These are phyloP conservation scores for Poecilobothrus nobilitatus DNA, from an alignment of 2,888 invertebrate genomes.

Conservation along the genomic window DNA sequence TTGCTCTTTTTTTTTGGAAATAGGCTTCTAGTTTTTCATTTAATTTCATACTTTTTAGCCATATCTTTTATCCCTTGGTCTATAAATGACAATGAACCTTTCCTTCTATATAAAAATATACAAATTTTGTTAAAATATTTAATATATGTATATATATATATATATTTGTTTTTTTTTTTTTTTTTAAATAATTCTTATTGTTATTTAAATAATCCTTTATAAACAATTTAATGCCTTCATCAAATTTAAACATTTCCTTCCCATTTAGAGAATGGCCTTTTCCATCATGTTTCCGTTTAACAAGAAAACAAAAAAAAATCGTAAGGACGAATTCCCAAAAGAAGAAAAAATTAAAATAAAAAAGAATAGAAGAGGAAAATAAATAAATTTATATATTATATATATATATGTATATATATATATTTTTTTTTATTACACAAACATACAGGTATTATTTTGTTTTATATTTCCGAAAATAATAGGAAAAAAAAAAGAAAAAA, in stretches of 20 bases:
- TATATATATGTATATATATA: neutral
- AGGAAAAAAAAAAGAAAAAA: neutral
- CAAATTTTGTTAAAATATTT: too few species aligned
- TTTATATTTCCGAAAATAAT: neutral
- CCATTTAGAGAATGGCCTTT: neutral
- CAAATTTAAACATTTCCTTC: constrained; percentile 4
- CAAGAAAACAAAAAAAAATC: neutral
- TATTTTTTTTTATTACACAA: neutral
- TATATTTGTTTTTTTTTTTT: too few species aligned
- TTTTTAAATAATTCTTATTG: neutral
- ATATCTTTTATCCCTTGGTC: too few species aligned
- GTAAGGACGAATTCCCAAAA: constrained; percentile 1
- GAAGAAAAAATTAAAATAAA: neutral
- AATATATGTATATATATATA: too few species aligned
- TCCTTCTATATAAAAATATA: too few species aligned
- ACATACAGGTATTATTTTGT: neutral
- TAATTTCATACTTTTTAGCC: too few species aligned
- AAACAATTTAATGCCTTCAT: constrained; percentile 1
- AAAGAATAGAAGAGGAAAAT: neutral
- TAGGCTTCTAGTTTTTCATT: too few species aligned
- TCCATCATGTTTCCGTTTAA: neutral
- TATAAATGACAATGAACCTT: too few species aligned
- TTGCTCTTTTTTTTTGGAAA: too few species aligned
- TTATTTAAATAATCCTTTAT: neutral
- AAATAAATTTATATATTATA: too few species aligned